These are phyloP conservation scores for Galago senegalensis DNA, from an alignment of 2,797 vertebrate genomes.

Conservation along the genomic window DNA sequence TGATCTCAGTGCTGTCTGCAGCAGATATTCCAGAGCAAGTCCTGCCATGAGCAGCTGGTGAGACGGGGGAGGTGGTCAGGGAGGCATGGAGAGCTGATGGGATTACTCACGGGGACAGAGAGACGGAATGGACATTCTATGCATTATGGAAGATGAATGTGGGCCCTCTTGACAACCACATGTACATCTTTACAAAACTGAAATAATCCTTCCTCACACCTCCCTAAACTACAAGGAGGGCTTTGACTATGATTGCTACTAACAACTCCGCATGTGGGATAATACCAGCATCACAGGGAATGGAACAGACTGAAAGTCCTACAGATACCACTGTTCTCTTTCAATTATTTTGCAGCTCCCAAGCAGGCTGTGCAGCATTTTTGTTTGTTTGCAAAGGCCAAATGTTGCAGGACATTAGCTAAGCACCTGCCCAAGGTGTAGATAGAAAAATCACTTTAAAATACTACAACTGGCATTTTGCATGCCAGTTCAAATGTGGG, in stretches of 20 bases:
- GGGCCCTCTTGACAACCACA: background rate
- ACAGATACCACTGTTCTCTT: background rate
- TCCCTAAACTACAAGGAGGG: background rate
- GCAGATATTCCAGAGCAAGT: background rate
- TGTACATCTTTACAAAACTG: background rate
- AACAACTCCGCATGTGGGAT: background rate
- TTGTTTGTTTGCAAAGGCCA: background rate
- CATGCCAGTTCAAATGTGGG: background rate
- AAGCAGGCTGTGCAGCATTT: fast-evolving
- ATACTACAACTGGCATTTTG: background rate
- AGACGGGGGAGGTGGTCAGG: background rate
- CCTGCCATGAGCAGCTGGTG: background rate
- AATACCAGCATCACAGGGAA: background rate
- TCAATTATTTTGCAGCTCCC: background rate
- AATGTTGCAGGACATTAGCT: fast-evolving
- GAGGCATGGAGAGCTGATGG: fast-evolving
- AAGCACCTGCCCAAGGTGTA: background rate
- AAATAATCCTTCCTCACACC: background rate
- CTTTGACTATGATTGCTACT: slow-evolving; percentile 38
- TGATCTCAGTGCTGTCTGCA: background rate
- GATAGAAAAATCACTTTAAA: background rate
- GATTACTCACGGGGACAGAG: background rate
- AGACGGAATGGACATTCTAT: background rate
- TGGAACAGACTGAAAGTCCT: background rate
- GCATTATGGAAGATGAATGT: background rate